Conservation (phyloP, 2,888 invertebrate genomes). For the Oegoconia quadripuncta region DNA sequence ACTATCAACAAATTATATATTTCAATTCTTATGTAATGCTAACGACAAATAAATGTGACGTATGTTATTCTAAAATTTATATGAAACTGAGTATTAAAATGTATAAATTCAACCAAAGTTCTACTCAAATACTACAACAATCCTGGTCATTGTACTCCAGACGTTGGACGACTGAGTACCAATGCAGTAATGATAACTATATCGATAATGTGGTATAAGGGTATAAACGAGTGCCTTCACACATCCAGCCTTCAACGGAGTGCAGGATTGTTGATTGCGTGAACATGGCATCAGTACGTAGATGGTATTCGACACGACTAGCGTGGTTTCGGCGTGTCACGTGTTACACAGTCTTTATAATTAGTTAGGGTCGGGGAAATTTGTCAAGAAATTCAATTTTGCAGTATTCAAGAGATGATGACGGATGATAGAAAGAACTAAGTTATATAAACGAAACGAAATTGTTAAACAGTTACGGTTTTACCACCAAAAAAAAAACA, state of each 20-base stretch:
- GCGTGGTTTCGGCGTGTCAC: constrained; percentile 23
- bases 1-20: constrained; percentile 9
- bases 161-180: constrained; percentile 22
- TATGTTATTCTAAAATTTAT: constrained; percentile 19
- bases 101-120: constrained; percentile 54
- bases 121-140: constrained; percentile 49
- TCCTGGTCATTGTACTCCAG: constrained; percentile 31
- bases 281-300: constrained; percentile 44
- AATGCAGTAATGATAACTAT: constrained; percentile 34
- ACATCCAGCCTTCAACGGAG: constrained; percentile 73
- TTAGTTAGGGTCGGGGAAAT: no score
- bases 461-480: no score
- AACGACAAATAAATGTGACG: constrained; percentile 36
- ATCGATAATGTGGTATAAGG: constrained; percentile 55
- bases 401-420: no score
- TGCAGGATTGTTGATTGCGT: constrained; percentile 67
- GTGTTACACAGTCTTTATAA: constrained; percentile 8
- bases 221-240: constrained; percentile 76
- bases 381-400: no score
- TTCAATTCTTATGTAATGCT: constrained; percentile 39
- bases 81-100: constrained; percentile 10
- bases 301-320: constrained; percentile 37
- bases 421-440: no score
- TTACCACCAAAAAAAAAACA: no score
- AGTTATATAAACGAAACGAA: no score